Evolutionary conservation across 2,888 invertebrate genomes (phyloP).

Genomic region (Mythimna lalbum): DNA sequence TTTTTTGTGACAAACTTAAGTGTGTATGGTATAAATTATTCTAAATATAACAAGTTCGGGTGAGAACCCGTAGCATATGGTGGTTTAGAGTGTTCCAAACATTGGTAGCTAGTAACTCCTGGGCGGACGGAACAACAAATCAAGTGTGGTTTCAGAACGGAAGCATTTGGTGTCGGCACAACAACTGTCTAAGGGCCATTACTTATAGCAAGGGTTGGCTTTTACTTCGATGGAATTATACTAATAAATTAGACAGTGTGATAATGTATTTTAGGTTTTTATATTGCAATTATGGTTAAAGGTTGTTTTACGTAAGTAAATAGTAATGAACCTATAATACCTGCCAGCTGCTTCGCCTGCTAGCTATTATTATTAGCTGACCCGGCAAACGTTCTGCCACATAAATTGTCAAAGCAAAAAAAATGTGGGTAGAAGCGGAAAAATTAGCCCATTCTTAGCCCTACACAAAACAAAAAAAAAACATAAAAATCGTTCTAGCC

Average conservation of each 20-base stretch:
- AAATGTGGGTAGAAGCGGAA: no score
- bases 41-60: slow-evolving; percentile 73
- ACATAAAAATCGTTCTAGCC: no score
- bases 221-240: slow-evolving; percentile 66
- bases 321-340: slow-evolving; percentile 11
- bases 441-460: no score
- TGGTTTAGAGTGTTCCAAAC: slow-evolving; percentile 80
- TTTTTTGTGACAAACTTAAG: slow-evolving; percentile 58
- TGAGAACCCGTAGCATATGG: slow-evolving; percentile 81
- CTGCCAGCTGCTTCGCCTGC: no score
- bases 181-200: slow-evolving; percentile 83
- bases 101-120: slow-evolving; percentile 79
- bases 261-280: slow-evolving; percentile 56
- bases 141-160: slow-evolving; percentile 87
- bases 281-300: slow-evolving; percentile 17
- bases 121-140: slow-evolving; percentile 86
- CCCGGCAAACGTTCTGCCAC: no score
- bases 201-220: slow-evolving; percentile 77
- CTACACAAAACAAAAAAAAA: no score
- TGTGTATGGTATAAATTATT: slow-evolving; percentile 67
- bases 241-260: slow-evolving; percentile 61
- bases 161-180: slow-evolving; percentile 77
- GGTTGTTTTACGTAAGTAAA: not conserved
- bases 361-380: no score
- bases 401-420: no score